Percentiles rank a stretch among this genome's conserved stretches.
These are phyloP conservation scores for Loxodonta africana DNA, from an alignment of 2,113 vertebrate genomes.

Conservation along the genomic window DNA sequence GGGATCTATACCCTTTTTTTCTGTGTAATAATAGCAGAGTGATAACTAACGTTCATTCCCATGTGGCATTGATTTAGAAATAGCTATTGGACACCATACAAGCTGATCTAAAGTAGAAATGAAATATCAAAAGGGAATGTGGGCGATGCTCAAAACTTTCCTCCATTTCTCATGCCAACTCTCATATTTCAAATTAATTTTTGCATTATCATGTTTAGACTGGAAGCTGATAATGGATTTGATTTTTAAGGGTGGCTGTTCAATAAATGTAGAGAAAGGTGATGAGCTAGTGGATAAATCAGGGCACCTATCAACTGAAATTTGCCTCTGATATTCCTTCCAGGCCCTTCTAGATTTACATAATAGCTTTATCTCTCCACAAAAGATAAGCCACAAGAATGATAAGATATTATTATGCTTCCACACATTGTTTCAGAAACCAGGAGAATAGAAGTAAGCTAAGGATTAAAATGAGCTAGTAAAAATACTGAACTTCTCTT, in stretches of 20 bases:
- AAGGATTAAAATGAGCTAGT: neutral
- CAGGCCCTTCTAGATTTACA: neutral
- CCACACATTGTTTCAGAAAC: neutral
- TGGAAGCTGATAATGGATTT: neutral
- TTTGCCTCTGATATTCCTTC: neutral
- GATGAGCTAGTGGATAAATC: neutral
- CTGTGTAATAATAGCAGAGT: neutral
- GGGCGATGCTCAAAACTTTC: neutral
- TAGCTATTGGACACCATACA: neutral
- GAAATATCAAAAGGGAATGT: neutral
- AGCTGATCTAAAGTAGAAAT: neutral
- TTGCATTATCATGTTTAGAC: neutral
- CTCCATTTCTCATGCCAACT: neutral
- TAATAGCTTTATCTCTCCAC: neutral
- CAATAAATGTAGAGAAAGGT: neutral
- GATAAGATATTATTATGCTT: neutral
- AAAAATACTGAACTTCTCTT: constrained; percentile 18
- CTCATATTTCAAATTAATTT: constrained; percentile 3
- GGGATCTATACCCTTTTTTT: neutral
- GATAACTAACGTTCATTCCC: constrained; percentile 5
- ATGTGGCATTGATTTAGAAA: neutral
- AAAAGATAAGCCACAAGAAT: neutral
- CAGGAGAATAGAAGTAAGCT: neutral
- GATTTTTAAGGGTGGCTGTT: neutral
- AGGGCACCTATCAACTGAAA: neutral